Evolutionary conservation across 2,888 invertebrate genomes (phyloP), one percentile per base, ranked within the genome.

Genomic region (Selenia dentaria): DNA sequence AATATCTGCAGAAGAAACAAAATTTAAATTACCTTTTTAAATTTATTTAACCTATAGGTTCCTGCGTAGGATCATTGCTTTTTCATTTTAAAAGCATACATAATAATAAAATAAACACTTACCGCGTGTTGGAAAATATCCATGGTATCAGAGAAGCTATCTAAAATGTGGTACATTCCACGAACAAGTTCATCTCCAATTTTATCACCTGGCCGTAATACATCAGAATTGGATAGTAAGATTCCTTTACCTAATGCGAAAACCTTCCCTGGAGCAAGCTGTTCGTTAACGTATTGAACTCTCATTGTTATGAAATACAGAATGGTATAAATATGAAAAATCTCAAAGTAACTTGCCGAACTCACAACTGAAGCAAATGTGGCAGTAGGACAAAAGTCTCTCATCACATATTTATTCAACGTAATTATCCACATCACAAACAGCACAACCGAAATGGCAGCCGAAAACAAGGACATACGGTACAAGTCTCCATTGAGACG

Each of bases 1-100:
- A 83, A 73, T 39, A 83, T 70, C 84, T 84, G 69, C 43, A 38
- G 54, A 32, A n/a, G n/a, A n/a, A n/a, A n/a, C n/a, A n/a, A n/a
- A n/a, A n/a, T n/a, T n/a, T n/a, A n/a, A n/a, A n/a, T n/a, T n/a
- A n/a, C n/a, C n/a, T n/a, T n/a, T n/a, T n/a, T n/a, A n/a, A n/a
- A n/a, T n/a, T n/a, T n/a, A n/a, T n/a, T n/a, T n/a, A n/a, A n/a
- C n/a, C n/a, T n/a, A n/a, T n/a, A n/a, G n/a, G n/a, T n/a, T n/a
- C n/a, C n/a, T n/a, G n/a, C n/a, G n/a, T n/a, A n/a, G n/a, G n/a
- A n/a, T n/a, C n/a, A n/a, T n/a, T n/a, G n/a, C n/a, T n/a, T n/a
- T n/a, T n/a, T n/a, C n/a, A n/a, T n/a, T n/a, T n/a, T n/a, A n/a
- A n/a, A n/a, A n/a, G n/a, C n/a, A n/a, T n/a, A n/a, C n/a, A n/a